Conservation (phyloP, 1,140 invertebrate genomes). For the Tetramorium parvispinum region DNA sequence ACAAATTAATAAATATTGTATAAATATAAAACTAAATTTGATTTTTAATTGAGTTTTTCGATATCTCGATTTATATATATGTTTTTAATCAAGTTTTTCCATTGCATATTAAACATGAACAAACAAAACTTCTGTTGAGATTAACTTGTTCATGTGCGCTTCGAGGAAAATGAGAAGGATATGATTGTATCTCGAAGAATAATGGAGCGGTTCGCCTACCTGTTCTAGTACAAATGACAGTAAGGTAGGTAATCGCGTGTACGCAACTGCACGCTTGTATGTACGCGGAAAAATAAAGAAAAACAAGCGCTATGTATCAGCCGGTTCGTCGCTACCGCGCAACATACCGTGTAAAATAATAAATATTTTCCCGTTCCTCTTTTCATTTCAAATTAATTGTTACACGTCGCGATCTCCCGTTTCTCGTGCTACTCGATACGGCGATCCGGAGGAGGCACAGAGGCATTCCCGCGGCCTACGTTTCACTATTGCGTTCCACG, state of each 20-base stretch:
- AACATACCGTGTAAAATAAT: not conserved
- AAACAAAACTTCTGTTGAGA: not conserved
- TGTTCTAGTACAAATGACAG: not conserved
- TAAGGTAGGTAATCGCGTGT: not conserved
- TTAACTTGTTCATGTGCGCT: not conserved
- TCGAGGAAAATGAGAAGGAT: conserved; percentile 23
- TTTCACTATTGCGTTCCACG: conserved; percentile 36
- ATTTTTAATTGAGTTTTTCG: not conserved
- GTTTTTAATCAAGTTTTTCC: not conserved
- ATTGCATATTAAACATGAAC: not conserved
- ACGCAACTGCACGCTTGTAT: not conserved
- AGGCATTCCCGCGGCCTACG: conserved; percentile 57
- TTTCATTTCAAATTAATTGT: not conserved
- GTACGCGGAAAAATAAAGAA: not conserved
- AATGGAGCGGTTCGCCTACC: not conserved
- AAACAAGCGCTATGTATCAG: not conserved
- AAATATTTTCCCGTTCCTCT: not conserved
- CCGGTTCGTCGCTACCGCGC: not conserved
- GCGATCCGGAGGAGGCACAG: conserved; percentile 46
- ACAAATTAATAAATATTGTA: not conserved
- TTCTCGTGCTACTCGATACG: not conserved
- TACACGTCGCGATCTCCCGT: not conserved
- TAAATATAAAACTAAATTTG: not conserved
- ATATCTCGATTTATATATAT: not conserved
- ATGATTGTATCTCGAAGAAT: not conserved